Evolutionary conservation across 2,888 invertebrate genomes (phyloP).

Genomic region (Erynnis tages): DNA sequence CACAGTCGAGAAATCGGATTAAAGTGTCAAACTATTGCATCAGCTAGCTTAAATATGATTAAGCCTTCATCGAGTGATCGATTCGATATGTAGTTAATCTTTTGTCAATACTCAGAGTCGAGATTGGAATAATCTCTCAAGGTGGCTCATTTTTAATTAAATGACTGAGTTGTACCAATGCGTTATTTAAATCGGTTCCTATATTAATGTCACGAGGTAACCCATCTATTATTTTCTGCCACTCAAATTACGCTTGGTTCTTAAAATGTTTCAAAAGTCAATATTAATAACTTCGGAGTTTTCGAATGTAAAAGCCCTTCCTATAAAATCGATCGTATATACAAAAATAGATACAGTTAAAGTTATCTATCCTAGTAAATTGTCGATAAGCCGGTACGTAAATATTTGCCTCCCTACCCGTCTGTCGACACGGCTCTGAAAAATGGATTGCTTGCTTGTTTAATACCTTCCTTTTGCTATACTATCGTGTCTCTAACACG

Average conservation of each 20-base stretch:
- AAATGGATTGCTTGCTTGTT: slow-evolving; percentile 21
- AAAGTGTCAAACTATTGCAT: slow-evolving; percentile 4
- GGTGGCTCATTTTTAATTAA: too few species aligned
- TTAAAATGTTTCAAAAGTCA: too few species aligned
- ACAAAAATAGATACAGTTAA: neutral
- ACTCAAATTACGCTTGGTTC: too few species aligned
- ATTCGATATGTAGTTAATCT: neutral
- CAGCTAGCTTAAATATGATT: neutral
- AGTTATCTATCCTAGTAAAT: slow-evolving; percentile 15
- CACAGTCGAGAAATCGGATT: neutral
- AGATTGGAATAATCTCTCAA: too few species aligned
- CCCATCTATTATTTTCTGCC: too few species aligned
- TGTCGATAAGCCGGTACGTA: slow-evolving; percentile 16
- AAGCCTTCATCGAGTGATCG: neutral
- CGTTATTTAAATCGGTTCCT: too few species aligned
- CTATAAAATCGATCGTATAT: neutral
- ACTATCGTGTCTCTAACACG: slow-evolving; percentile 4
- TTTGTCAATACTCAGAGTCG: neutral
- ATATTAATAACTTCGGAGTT: too few species aligned
- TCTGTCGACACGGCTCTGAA: slow-evolving; percentile 8
- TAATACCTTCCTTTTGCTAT: slow-evolving; percentile 13
- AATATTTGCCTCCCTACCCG: slow-evolving; percentile 22
- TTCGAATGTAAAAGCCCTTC: slow-evolving; percentile 2
- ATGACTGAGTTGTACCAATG: too few species aligned
- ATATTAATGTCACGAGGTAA: too few species aligned